A percentile compares a stretch with the other conserved stretches of the same genome.
phyloP scores from a whole-genome alignment of 2,113 vertebrate species.

The Lepus americanus region DNA sequence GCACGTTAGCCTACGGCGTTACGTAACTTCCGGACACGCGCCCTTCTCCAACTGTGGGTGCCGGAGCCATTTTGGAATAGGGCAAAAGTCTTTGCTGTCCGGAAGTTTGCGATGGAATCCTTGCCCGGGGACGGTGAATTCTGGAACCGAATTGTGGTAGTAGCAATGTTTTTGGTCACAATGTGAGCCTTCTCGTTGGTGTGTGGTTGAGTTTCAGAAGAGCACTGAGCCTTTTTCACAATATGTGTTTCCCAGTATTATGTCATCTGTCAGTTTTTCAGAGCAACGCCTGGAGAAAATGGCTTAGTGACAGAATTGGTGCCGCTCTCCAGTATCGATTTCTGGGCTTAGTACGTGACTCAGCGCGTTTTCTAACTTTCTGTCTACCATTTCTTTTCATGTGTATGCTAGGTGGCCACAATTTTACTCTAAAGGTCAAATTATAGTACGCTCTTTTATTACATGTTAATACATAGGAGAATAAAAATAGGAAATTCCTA shows the following conservation, averaged over 20 bases:
- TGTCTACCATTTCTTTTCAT: neutral
- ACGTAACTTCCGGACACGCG: slow-evolving; percentile 83
- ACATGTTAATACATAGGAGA: neutral
- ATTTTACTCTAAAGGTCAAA: slow-evolving; percentile 30
- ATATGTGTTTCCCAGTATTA: neutral
- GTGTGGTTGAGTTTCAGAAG: neutral
- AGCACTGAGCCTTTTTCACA: neutral
- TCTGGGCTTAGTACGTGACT: neutral
- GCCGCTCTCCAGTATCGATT: neutral
- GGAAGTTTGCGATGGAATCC: rapidly evolving
- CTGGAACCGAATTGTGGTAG: too few species aligned
- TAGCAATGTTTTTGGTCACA: neutral
- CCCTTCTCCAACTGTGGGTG: rapidly evolving
- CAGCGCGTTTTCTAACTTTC: neutral
- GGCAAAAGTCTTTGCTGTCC: neutral
- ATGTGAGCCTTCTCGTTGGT: neutral
- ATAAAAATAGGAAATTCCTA: neutral
- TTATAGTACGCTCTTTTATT: neutral
- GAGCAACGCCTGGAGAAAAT: neutral
- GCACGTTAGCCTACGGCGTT: neutral
- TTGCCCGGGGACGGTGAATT: rapidly evolving
- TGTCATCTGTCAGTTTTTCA: neutral
- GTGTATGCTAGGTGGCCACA: neutral
- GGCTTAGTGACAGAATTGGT: neutral
- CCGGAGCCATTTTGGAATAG: neutral